Evolutionary conservation across 2,888 invertebrate genomes (phyloP).

Genomic region (Cephus pygmeus): DNA sequence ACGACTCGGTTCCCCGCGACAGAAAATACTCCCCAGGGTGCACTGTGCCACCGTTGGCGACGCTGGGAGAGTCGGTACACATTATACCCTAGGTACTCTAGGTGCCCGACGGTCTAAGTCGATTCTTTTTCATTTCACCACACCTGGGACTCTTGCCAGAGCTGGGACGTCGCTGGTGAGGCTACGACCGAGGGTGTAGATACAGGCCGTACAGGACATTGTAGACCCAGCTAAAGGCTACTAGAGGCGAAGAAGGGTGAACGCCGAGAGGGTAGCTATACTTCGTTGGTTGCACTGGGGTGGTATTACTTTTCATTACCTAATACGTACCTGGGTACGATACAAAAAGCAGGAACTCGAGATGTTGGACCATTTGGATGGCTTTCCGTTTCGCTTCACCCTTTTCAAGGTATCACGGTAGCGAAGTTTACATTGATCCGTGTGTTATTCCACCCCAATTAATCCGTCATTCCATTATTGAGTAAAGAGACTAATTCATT

Average conservation of each 20-base stretch:
- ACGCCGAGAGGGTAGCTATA: neutral
- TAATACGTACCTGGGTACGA: neutral
- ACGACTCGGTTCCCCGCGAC: neutral
- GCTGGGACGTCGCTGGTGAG: neutral
- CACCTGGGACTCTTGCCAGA: slow-evolving; percentile 16
- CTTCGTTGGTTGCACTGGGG: slow-evolving; percentile 7
- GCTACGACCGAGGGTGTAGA: neutral
- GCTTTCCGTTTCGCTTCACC: neutral
- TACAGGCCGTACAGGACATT: neutral
- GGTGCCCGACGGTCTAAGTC: slow-evolving; percentile 5
- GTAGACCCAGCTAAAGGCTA: neutral
- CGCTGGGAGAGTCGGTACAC: neutral
- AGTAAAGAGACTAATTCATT: neutral
- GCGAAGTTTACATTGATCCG: neutral
- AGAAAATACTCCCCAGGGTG: slow-evolving; percentile 15
- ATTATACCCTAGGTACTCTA: slow-evolving; percentile 13
- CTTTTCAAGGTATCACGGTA: neutral
- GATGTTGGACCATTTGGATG: neutral
- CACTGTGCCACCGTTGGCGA: neutral
- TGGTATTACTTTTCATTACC: slow-evolving; percentile 23
- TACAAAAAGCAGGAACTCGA: neutral
- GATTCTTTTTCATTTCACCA: slow-evolving; percentile 22
- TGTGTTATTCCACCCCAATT: neutral
- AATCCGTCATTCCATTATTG: neutral
- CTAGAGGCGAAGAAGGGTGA: neutral